Evolutionary conservation across 2,797 vertebrate species (phyloP).

Genomic region (Chaunax sp.): DNA sequence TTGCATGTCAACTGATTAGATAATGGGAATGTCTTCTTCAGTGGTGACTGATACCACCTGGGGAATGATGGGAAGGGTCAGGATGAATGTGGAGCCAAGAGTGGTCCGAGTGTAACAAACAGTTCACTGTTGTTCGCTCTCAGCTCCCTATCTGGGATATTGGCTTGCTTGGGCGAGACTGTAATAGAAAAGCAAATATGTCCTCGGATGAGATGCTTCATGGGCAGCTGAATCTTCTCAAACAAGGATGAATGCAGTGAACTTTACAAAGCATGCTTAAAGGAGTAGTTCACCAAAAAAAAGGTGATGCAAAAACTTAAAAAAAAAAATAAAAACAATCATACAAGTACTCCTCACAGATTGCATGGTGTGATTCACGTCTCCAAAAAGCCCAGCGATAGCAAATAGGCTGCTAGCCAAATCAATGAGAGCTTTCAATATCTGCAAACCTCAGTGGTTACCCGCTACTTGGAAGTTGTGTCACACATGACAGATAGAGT

Average conservation of each 20-base stretch:
- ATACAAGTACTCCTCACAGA: no score
- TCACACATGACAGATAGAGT: no score
- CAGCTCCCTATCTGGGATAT: conserved; percentile 24
- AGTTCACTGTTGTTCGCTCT: conserved; percentile 35
- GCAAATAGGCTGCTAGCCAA: no score
- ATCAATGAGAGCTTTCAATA: no score
- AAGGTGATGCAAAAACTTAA: no score
- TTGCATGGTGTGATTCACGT: no score
- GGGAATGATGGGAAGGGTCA: conserved; percentile 42
- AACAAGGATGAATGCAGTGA: conserved; percentile 29
- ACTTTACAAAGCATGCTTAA: conserved; percentile 6
- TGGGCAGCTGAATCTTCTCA: conserved; percentile 38
- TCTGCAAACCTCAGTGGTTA: no score
- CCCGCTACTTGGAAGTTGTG: no score
- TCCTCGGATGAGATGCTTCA: conserved; percentile 24
- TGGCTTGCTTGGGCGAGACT: conserved; percentile 24
- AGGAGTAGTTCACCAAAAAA: no score
- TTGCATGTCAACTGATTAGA: conserved; percentile 46
- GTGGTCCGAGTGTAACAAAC: conserved; percentile 40
- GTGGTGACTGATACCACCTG: conserved; percentile 57
- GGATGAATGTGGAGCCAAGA: conserved; percentile 19
- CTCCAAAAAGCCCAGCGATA: no score
- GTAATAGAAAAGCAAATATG: conserved; percentile 28
- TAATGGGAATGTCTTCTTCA: conserved; percentile 44
- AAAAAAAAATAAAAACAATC: no score